Evolutionary conservation across 1,140 invertebrate species (phyloP).

Genomic region (Metaphire vulgaris): DNA sequence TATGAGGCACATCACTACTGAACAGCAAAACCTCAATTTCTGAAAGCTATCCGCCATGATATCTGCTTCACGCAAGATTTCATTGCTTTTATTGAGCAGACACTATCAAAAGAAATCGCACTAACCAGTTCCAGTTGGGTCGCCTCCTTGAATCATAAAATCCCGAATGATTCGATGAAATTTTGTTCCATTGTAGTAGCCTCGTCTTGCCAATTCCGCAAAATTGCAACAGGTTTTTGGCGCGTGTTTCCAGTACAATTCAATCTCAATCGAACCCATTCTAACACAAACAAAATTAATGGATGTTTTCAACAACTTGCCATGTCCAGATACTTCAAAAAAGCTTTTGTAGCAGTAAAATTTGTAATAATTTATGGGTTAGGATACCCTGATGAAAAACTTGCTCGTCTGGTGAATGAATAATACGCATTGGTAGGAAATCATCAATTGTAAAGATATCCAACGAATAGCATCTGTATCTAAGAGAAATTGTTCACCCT

Average conservation of each 20-base stretch:
- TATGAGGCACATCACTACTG: too few relatives aligned
- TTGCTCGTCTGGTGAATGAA: background rate
- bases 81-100: too few relatives aligned
- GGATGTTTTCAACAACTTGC: background rate
- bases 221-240: slow-evolving; percentile 93
- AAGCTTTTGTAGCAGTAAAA: background rate
- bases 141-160: slow-evolving; percentile 87
- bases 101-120: too few relatives aligned
- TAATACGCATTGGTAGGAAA: background rate
- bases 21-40: too few relatives aligned
- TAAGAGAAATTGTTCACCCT: too few relatives aligned
- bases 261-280: slow-evolving; percentile 84
- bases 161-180: slow-evolving; percentile 93
- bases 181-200: slow-evolving; percentile 92
- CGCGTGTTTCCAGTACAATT: slow-evolving; percentile 96
- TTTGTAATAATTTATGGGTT: background rate
- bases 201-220: slow-evolving; percentile 80
- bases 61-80: too few relatives aligned
- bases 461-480: too few relatives aligned
- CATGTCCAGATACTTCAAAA: background rate
- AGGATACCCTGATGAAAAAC: background rate
- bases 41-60: too few relatives aligned
- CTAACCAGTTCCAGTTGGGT: slow-evolving; percentile 78
- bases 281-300: slow-evolving; percentile 54
- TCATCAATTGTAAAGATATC: background rate